A percentile compares a stretch with the other conserved stretches of the same genome.
Evolutionary conservation across 2,888 invertebrate genomes (phyloP).

Genomic region (Baccha elongata): DNA sequence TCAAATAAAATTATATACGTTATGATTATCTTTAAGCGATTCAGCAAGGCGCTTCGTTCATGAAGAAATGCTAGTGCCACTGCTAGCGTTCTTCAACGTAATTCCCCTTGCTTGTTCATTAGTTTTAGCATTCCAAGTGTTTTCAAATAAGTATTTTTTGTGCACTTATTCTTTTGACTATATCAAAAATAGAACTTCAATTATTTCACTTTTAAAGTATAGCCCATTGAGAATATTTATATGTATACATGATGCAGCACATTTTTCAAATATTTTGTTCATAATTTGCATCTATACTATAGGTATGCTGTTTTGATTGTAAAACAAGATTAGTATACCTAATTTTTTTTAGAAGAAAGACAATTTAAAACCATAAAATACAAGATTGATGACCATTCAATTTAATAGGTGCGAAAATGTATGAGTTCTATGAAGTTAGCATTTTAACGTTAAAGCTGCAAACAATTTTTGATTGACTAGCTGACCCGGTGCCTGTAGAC

Average conservation of each 20-base stretch:
- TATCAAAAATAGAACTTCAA: constrained; percentile 67
- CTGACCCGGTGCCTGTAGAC: too few species aligned
- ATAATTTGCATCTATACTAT: too few species aligned
- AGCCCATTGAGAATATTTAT: constrained; percentile 20
- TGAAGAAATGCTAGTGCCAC: constrained; percentile 20
- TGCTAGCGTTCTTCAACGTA: constrained; percentile 45
- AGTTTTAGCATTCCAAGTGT: constrained; percentile 56
- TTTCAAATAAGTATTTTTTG: constrained; percentile 43
- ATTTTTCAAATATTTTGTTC: constrained; percentile 6
- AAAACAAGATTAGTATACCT: too few species aligned
- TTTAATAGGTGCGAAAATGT: too few species aligned
- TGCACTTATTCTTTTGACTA: constrained; percentile 43
- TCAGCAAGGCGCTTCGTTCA: constrained; percentile 41
- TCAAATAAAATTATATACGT: constrained; percentile 41
- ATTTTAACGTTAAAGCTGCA: too few species aligned
- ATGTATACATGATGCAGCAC: neutral
- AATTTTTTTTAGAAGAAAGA: too few species aligned
- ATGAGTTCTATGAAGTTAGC: too few species aligned
- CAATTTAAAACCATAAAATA: too few species aligned
- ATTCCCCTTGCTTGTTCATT: constrained; percentile 61
- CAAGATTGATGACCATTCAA: too few species aligned
- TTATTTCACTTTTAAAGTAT: constrained; percentile 33
- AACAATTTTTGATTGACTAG: too few species aligned
- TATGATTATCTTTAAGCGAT: constrained; percentile 42
- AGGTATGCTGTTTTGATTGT: too few species aligned